A percentile compares a stretch with the other conserved stretches of the same genome.
Evolutionary conservation across 2,113 vertebrate species (phyloP).

Genomic region (Callorhinus ursinus): DNA sequence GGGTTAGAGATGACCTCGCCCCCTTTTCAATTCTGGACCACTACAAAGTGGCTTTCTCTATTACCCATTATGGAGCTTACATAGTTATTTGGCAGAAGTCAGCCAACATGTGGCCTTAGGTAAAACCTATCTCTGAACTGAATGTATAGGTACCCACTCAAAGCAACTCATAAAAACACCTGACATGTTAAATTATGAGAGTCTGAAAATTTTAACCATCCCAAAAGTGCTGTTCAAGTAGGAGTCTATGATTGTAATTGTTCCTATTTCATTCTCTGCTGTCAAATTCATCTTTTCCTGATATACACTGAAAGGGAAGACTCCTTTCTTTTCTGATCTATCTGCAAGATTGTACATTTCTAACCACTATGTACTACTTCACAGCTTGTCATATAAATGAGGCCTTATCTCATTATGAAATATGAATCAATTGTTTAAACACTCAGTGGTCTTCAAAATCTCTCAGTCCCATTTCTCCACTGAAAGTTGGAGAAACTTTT

Average conservation of each 20-base stretch:
- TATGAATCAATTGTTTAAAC: not conserved
- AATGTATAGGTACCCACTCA: not conserved
- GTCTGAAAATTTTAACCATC: not conserved
- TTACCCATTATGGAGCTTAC: not conserved
- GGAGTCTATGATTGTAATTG: not conserved
- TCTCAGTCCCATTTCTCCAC: not conserved
- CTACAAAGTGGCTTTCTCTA: not conserved
- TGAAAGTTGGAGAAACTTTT: not conserved
- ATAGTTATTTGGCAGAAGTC: not conserved
- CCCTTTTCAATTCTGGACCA: not conserved
- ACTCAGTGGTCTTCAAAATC: not conserved
- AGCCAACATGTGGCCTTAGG: not conserved
- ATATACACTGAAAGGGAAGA: not conserved
- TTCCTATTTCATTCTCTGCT: not conserved
- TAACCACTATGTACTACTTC: not conserved
- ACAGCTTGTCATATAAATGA: not conserved
- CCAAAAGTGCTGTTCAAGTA: not conserved
- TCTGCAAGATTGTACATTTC: not conserved
- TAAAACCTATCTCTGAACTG: not conserved
- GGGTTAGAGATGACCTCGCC: not conserved
- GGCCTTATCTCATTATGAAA: constrained; percentile 15
- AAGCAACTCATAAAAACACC: not conserved
- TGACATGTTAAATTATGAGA: not conserved
- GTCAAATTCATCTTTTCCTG: not conserved
- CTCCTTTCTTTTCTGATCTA: not conserved